phyloP scores from a whole-genome alignment of 2,888 invertebrate species.

The Mimachlamys varia region DNA sequence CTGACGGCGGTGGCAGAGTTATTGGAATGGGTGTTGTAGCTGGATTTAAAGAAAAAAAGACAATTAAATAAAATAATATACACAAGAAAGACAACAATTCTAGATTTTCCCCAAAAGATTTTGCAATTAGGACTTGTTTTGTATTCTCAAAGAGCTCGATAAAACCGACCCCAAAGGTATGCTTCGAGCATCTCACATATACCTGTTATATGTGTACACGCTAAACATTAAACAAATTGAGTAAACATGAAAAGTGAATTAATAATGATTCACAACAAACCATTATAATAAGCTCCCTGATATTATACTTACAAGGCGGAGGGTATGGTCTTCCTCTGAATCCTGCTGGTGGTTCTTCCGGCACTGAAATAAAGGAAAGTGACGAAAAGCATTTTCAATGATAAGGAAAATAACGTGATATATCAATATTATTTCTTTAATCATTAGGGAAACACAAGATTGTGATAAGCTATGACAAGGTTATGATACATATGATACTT shows the following conservation, averaged over 20 bases:
- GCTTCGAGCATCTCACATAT: too few relatives aligned
- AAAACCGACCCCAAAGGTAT: too few relatives aligned
- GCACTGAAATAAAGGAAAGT: constrained; percentile 36
- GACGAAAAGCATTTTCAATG: not conserved
- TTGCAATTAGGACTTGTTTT: too few relatives aligned
- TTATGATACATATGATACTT: too few relatives aligned
- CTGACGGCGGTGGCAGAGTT: not conserved
- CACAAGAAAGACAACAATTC: too few relatives aligned
- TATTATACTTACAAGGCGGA: not conserved
- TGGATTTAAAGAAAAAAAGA: not conserved
- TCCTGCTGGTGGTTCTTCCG: constrained; percentile 36
- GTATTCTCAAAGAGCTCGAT: too few relatives aligned
- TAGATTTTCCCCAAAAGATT: too few relatives aligned
- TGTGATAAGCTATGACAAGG: not conserved
- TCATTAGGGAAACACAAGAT: not conserved
- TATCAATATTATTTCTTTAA: not conserved
- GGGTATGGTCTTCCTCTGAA: not conserved
- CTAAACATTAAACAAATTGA: too few relatives aligned
- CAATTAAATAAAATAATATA: not conserved
- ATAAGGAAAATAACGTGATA: not conserved
- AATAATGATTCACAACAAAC: too few relatives aligned
- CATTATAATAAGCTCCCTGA: too few relatives aligned
- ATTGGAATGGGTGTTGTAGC: not conserved
- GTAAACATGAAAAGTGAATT: too few relatives aligned
- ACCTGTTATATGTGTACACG: too few relatives aligned